Evolutionary conservation across 2,888 invertebrate species (phyloP).

Genomic region (Bhutanitis thaidina): DNA sequence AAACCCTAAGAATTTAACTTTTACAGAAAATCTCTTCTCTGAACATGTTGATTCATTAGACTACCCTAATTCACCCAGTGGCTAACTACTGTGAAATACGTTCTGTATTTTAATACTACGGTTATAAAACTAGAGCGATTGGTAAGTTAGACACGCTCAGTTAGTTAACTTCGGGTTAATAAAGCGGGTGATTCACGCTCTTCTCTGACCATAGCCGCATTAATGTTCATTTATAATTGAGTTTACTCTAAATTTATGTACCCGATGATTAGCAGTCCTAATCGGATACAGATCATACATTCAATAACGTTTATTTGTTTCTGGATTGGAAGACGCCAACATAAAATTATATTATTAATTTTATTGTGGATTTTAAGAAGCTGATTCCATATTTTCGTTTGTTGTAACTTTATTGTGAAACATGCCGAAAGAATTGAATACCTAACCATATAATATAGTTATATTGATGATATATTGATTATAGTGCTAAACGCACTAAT

Average conservation of each 20-base stretch:
- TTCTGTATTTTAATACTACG: conserved; percentile 35
- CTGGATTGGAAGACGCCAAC: conserved; percentile 1
- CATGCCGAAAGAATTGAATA: no score
- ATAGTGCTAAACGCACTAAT: no score
- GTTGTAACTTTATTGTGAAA: no score
- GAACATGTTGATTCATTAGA: no score
- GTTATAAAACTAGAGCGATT: conserved; percentile 36
- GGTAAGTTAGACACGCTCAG: conserved; percentile 31
- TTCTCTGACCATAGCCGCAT: conserved; percentile 16
- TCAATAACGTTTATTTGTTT: conserved; percentile 17
- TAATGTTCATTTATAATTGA: conserved; percentile 36
- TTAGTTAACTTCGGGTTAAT: conserved; percentile 36
- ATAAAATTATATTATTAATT: not conserved
- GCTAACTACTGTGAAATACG: not conserved
- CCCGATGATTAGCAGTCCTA: conserved; percentile 29
- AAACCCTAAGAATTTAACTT: no score
- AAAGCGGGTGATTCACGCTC: conserved; percentile 41
- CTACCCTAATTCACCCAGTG: not conserved
- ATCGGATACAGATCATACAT: conserved; percentile 22
- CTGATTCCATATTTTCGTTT: no score
- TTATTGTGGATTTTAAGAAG: no score
- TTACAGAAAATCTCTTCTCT: no score
- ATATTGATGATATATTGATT: no score
- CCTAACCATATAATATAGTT: no score
- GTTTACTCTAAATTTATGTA: conserved; percentile 37